Evolutionary conservation across 2,113 vertebrate genomes (phyloP).

Genomic region (Athene noctua): DNA sequence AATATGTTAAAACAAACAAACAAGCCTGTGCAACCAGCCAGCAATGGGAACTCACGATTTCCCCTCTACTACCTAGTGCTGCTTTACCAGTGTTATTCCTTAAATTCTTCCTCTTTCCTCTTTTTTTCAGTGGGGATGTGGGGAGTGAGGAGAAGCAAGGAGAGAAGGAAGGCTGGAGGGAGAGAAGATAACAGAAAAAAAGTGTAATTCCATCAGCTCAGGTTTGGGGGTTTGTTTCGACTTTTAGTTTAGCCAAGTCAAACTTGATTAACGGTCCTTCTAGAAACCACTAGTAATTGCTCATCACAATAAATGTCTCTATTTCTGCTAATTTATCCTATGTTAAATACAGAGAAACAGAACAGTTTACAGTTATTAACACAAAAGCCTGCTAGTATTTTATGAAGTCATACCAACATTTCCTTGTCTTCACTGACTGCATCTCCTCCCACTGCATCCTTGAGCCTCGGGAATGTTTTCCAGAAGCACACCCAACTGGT

Average conservation of each 20-base stretch:
- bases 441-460: not conserved
- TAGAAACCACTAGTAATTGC: not conserved
- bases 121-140: not conserved
- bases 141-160: not conserved
- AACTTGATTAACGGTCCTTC: not conserved
- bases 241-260: not conserved
- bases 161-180: not conserved
- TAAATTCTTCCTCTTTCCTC: not conserved
- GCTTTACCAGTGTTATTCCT: not conserved
- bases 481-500: not conserved
- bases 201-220: not conserved
- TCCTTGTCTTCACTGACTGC: not conserved
- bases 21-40: not conserved
- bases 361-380: not conserved
- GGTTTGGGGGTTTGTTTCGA: not conserved
- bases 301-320: not conserved
- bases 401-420: not conserved
- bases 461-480: not conserved
- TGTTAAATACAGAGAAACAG: not conserved
- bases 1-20: not conserved
- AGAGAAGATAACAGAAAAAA: not conserved
- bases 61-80: not conserved
- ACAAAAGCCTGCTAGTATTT: not conserved
- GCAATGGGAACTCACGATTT: fast-evolving
- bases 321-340: not conserved